Conservation (phyloP, 2,113 vertebrate species). For the Saguinus imperator region DNA sequence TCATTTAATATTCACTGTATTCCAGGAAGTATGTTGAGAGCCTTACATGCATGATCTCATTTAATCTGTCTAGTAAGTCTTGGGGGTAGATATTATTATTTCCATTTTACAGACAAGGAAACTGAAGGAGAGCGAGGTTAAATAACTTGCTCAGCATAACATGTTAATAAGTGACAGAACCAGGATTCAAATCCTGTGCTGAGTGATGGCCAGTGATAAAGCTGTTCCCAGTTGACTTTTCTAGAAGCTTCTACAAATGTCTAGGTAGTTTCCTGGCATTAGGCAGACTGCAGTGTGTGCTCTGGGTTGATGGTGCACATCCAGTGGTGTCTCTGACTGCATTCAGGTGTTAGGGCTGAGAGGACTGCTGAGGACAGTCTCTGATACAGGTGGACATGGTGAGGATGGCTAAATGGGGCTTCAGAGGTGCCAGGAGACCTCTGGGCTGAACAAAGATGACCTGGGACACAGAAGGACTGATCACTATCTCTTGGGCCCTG, state of each 20-base stretch:
- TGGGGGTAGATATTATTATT: not conserved
- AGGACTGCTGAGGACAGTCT: not conserved
- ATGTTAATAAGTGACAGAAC: not conserved
- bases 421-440: not conserved
- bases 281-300: not conserved
- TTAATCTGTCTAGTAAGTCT: not conserved
- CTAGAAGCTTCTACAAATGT: not conserved
- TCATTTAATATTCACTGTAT: not conserved
- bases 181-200: constrained; percentile 11
- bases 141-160: not conserved
- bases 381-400: not conserved
- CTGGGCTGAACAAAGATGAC: not conserved
- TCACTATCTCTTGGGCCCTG: not conserved
- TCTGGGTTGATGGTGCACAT: not conserved
- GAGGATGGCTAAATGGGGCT: not conserved
- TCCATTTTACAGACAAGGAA: not conserved
- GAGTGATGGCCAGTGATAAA: not conserved
- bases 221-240: not conserved
- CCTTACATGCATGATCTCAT: not conserved
- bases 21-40: not conserved
- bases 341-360: not conserved
- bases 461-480: not conserved
- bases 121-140: not conserved
- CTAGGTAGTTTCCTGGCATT: not conserved
- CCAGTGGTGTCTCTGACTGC: not conserved